Evolutionary conservation across 2,888 invertebrate genomes (phyloP).

Genomic region (Spicauda simplicius): DNA sequence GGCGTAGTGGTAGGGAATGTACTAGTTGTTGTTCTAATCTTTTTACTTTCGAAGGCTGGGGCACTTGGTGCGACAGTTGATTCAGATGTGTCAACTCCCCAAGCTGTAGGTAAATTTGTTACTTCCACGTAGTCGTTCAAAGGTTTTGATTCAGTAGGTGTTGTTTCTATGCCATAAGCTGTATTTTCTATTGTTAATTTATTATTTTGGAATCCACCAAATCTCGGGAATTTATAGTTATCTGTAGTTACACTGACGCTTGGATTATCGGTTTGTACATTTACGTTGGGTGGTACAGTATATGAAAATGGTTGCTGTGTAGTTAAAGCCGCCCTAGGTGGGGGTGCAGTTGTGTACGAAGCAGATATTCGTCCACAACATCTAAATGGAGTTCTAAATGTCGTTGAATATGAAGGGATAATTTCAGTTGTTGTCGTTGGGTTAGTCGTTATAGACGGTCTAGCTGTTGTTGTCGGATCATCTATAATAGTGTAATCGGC

Average conservation of each 20-base stretch:
- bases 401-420: slow-evolving; percentile 54
- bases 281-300: slow-evolving; percentile 64
- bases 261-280: slow-evolving; percentile 55
- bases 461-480: slow-evolving; percentile 56
- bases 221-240: slow-evolving; percentile 62
- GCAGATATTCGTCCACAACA: slow-evolving; percentile 78
- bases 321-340: slow-evolving; percentile 55
- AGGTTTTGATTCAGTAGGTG: slow-evolving; percentile 74
- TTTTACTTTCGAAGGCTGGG: slow-evolving; percentile 74
- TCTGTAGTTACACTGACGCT: slow-evolving; percentile 59
- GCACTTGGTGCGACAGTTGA: slow-evolving; percentile 60
- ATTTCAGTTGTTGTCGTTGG: slow-evolving; percentile 53
- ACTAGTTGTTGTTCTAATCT: slow-evolving; percentile 61
- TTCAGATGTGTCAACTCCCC: slow-evolving; percentile 70
- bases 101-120: slow-evolving; percentile 75
- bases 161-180: slow-evolving; percentile 75
- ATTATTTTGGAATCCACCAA: slow-evolving; percentile 78
- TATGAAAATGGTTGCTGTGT: slow-evolving; percentile 79
- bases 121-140: slow-evolving; percentile 74
- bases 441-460: slow-evolving; percentile 50
- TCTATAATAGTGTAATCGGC: slow-evolving; percentile 55
- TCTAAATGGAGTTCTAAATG: slow-evolving; percentile 66
- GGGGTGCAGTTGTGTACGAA: slow-evolving; percentile 71
- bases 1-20: slow-evolving; percentile 62
- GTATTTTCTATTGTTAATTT: slow-evolving; percentile 54